These are phyloP conservation scores for Cataglyphis rosenhaueri DNA, from an alignment of 2,888 invertebrate genomes.

Conservation along the genomic window DNA sequence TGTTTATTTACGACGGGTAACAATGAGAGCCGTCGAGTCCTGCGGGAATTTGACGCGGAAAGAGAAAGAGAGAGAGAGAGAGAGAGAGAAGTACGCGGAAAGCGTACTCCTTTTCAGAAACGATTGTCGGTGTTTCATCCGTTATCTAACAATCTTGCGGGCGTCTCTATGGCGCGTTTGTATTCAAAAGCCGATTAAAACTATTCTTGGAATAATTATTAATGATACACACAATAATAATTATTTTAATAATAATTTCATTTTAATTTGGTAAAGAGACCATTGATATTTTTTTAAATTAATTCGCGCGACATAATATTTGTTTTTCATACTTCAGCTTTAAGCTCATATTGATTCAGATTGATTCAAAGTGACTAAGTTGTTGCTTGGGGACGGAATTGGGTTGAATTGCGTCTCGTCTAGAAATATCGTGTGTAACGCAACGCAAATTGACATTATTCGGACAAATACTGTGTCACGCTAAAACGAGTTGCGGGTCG, in stretches of 20 bases:
- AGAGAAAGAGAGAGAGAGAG: background rate
- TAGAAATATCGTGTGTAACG: background rate
- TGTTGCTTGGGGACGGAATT: background rate
- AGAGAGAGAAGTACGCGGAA: background rate
- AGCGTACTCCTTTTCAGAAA: background rate
- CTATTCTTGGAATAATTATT: background rate
- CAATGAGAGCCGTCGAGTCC: constrained; percentile 44
- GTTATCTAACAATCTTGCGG: background rate
- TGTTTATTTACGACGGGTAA: constrained; percentile 51
- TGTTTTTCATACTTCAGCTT: background rate
- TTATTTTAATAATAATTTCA: too few relatives aligned
- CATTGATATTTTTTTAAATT: background rate
- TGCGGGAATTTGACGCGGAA: constrained; percentile 26
- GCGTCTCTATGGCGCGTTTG: background rate
- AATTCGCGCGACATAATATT: background rate
- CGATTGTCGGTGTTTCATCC: background rate
- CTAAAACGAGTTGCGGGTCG: background rate
- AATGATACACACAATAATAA: too few relatives aligned
- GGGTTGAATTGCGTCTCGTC: background rate
- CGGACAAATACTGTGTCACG: constrained; percentile 9
- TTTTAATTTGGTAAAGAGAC: background rate
- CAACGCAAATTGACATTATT: constrained; percentile 5
- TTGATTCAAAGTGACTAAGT: background rate
- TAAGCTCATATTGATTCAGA: background rate
- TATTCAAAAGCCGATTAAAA: background rate